Evolutionary conservation across 1,140 invertebrate genomes (phyloP), one percentile per base, ranked within the genome.

Genomic region (Anoplophora glabripennis): DNA sequence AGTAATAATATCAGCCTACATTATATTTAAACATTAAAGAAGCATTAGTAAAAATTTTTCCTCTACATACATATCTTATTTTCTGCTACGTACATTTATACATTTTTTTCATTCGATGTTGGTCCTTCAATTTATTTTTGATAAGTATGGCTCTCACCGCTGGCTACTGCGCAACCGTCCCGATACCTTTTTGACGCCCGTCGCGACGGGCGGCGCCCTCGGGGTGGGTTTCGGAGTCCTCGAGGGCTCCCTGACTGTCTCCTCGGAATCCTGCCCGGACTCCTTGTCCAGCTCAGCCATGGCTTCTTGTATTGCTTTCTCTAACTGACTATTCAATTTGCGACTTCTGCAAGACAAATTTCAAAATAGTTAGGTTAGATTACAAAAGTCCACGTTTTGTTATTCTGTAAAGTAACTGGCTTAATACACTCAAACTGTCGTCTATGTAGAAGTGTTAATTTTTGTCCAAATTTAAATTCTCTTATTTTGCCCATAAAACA

Each of bases 221-320:
- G 18, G n/a, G 36, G 54, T 56, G 7, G 12, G 8, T 36, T 38
- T 59, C 45, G 37, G 46, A 34, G n/a, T n/a, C 7, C 11, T 57
- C 21, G n/a, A 10, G 1, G 14, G 15, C 44, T 40, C 52, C 45
- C 4, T 38, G 33, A 12, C 10, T 15, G n/a, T 17, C 15, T 49
- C 42, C 45, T 37, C 11, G 17, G 14, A 44, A 11, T 57, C 47
- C 17, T 55, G 40, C 44, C 54, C 52, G 14, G 40, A 11, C 38
- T 63, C 83, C 68, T 83, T 81, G 73, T 90, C 88, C 65, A 93
- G 76, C 73, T 93, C 90, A 55, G 85, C 81, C 90, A 94, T 92
- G 47, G 90, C 90, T 79, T 94, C 90, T 79, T 94, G 90, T 72
- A 94, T 94, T 42, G 90, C 90, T 71, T 89, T 89, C 77, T 94